phyloP scores from a whole-genome alignment of 2,113 vertebrate species.

The Arothron firmamentum region DNA sequence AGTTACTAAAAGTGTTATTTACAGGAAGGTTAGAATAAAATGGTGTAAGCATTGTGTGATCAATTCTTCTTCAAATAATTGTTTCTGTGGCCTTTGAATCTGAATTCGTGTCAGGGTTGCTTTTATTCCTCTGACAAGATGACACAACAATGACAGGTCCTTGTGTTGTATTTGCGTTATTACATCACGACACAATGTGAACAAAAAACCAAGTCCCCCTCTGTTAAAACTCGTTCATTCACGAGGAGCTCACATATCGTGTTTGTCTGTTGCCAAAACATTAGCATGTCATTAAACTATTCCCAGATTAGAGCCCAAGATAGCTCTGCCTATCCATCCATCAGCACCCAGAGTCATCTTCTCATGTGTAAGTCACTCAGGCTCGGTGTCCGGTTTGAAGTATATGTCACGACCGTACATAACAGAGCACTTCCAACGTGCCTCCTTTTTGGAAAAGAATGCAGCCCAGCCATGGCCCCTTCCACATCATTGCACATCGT shows the following conservation, averaged over 20 bases:
- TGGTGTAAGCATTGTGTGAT: no score
- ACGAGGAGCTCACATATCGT: conserved; percentile 66
- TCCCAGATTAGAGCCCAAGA: conserved; percentile 65
- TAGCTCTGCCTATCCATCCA: conserved; percentile 63
- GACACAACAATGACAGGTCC: no score
- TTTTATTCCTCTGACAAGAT: no score
- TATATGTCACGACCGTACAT: conserved; percentile 21
- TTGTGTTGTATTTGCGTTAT: no score
- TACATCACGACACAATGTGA: conserved; percentile 54
- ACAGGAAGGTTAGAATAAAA: no score
- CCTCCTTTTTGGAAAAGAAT: conserved; percentile 36
- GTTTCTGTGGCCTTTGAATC: not conserved
- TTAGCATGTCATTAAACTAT: conserved; percentile 57
- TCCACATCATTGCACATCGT: conserved; percentile 21
- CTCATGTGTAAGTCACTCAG: conserved; percentile 64
- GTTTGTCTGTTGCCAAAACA: conserved; percentile 76
- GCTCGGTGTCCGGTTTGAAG: conserved; percentile 57
- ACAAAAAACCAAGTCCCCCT: conserved; percentile 55
- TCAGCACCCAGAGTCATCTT: conserved; percentile 62
- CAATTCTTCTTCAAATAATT: conserved; percentile 1
- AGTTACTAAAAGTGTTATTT: no score
- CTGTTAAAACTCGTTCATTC: conserved; percentile 67
- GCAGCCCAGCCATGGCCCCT: conserved; percentile 38
- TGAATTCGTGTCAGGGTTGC: no score
- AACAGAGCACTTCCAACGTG: conserved; percentile 11